These are phyloP conservation scores for Pogonomyrmex barbatus DNA, from an alignment of 1,140 invertebrate species.

Conservation along the genomic window DNA sequence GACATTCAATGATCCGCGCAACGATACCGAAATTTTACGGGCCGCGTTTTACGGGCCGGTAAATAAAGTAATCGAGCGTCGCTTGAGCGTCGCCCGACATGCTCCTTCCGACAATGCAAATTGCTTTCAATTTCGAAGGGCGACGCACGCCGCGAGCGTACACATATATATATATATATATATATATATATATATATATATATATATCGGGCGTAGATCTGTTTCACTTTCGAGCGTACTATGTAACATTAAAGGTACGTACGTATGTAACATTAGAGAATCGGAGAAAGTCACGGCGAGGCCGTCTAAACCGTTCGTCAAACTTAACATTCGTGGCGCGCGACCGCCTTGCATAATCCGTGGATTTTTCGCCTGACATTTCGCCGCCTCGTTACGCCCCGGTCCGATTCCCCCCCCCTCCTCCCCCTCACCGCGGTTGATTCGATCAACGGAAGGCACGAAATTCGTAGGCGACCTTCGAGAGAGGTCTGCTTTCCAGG, in stretches of 20 bases:
- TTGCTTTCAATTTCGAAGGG: conserved; percentile 70
- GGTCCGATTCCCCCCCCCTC: neutral
- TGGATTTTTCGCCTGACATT: conserved; percentile 24
- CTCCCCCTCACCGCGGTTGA: too few species aligned
- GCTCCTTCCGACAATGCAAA: conserved; percentile 13
- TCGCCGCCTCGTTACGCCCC: neutral
- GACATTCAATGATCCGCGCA: neutral
- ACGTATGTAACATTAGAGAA: conserved; percentile 82
- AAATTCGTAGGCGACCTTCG: conserved; percentile 24
- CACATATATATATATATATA: too few species aligned
- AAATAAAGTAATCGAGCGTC: neutral
- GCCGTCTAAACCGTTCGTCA: conserved; percentile 76
- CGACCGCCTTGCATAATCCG: conserved; percentile 49
- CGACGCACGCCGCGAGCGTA: conserved; percentile 44
- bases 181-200: neutral
- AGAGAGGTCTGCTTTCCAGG: neutral
- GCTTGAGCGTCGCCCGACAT: neutral
- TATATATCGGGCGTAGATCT: conserved; percentile 69
- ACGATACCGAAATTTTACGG: conserved; percentile 10
- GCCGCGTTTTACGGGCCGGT: neutral
- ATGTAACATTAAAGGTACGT: conserved; percentile 60
- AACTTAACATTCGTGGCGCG: conserved; percentile 78
- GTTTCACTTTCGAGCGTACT: conserved; percentile 80
- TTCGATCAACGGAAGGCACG: neutral
- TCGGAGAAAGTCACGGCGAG: conserved; percentile 79